phyloP scores from a whole-genome alignment of 2,797 vertebrate species.

The Hyperoplus lanceolatus region DNA sequence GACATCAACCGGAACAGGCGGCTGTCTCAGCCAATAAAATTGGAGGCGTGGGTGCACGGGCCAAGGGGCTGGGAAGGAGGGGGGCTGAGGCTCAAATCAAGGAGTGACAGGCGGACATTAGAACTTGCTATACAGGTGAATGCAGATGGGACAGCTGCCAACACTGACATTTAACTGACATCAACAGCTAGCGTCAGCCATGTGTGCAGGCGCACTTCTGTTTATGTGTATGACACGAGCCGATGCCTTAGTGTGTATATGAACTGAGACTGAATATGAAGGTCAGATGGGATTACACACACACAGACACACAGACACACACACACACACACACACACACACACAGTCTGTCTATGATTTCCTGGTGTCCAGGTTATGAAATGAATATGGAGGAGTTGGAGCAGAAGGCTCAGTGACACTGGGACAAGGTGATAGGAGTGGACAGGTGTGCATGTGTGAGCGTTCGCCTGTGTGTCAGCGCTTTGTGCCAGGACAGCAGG shows the following conservation, averaged over 20 bases:
- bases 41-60: slow-evolving; percentile 42
- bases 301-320: slow-evolving; percentile 55
- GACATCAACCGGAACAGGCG: slow-evolving; percentile 81
- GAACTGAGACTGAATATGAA: slow-evolving; percentile 67
- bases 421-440: slow-evolving; percentile 81
- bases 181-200: slow-evolving; percentile 65
- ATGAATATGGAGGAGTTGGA: slow-evolving; percentile 86
- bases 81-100: slow-evolving; percentile 61
- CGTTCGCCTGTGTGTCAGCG: slow-evolving; percentile 67
- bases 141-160: slow-evolving; percentile 83
- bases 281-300: slow-evolving; percentile 73
- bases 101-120: slow-evolving; percentile 70
- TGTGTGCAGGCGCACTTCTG: slow-evolving; percentile 51
- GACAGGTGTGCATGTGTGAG: slow-evolving; percentile 77
- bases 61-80: slow-evolving; percentile 29
- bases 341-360: slow-evolving; percentile 64
- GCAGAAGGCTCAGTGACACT: slow-evolving; percentile 83
- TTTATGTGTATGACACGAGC: slow-evolving; percentile 65
- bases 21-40: slow-evolving; percentile 78
- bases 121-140: slow-evolving; percentile 76
- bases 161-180: slow-evolving; percentile 84
- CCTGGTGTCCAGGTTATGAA: slow-evolving; percentile 70
- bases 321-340: slow-evolving; percentile 54
- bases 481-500: slow-evolving; percentile 82
- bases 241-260: slow-evolving; percentile 38